Percentiles rank a stretch among this genome's conserved stretches.
Evolutionary conservation across 2,113 vertebrate genomes (phyloP).

Genomic region (Prolemur simus): DNA sequence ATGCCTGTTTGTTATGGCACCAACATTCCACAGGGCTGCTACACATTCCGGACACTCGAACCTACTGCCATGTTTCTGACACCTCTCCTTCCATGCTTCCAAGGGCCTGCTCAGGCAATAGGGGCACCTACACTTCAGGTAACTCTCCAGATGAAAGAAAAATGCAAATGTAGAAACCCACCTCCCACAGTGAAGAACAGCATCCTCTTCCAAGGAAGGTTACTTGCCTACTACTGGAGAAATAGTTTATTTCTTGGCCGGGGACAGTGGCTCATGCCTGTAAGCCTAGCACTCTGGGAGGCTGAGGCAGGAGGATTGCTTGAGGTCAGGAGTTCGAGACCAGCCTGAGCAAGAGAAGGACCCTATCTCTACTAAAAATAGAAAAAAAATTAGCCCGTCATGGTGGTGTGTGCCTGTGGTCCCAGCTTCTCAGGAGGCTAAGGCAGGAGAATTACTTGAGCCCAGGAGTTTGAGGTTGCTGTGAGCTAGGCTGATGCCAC

Average conservation of each 20-base stretch:
- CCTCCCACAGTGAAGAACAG: neutral
- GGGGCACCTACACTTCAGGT: neutral
- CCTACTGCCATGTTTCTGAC: neutral
- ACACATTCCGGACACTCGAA: neutral
- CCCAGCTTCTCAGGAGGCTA: too few relatives aligned
- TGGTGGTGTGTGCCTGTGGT: too few relatives aligned
- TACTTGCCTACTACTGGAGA: neutral
- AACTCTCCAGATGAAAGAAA: neutral
- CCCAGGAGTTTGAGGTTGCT: too few relatives aligned
- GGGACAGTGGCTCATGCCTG: too few relatives aligned
- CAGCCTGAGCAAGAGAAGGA: too few relatives aligned
- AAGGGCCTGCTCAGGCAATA: constrained; percentile 22
- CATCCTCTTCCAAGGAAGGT: neutral
- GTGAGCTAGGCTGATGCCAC: too few relatives aligned
- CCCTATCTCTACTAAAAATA: too few relatives aligned
- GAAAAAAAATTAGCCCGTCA: too few relatives aligned
- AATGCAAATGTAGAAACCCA: neutral
- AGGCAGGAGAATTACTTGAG: too few relatives aligned
- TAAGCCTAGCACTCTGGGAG: too few relatives aligned
- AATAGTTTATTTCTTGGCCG: neutral
- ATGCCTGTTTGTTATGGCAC: neutral
- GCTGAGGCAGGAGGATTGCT: too few relatives aligned
- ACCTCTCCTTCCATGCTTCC: neutral
- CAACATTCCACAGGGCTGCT: neutral
- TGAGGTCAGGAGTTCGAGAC: too few relatives aligned